Evolutionary conservation across 2,797 vertebrate genomes (phyloP).

Genomic region (Chelidonichthys spinosus): DNA sequence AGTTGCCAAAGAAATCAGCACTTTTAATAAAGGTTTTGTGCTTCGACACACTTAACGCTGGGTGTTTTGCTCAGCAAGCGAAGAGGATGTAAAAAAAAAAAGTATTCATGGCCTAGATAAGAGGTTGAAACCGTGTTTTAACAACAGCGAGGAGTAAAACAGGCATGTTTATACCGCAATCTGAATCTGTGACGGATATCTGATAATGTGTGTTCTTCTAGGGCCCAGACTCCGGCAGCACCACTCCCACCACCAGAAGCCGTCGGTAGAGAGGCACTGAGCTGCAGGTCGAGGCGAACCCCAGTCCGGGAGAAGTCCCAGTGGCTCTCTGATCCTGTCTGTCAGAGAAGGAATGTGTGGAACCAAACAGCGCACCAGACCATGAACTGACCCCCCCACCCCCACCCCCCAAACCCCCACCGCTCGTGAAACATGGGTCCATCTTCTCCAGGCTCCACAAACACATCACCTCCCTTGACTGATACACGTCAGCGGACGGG

Average conservation of each 20-base stretch:
- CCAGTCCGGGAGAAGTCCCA: slow-evolving; percentile 54
- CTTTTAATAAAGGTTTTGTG: slow-evolving; percentile 10
- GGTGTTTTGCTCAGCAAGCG: slow-evolving; percentile 27
- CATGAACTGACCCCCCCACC: slow-evolving; percentile 68
- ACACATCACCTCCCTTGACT: slow-evolving; percentile 56
- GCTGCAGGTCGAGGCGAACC: slow-evolving; percentile 44
- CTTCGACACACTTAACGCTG: not conserved
- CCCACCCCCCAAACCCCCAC: not conserved
- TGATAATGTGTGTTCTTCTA: slow-evolving; percentile 61
- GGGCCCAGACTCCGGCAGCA: slow-evolving; percentile 90
- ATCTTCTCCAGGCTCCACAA: slow-evolving; percentile 61
- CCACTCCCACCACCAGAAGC: slow-evolving; percentile 88
- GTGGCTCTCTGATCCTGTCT: slow-evolving; percentile 67
- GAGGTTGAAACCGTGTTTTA: slow-evolving; percentile 1
- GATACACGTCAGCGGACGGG: slow-evolving; percentile 46
- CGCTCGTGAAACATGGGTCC: slow-evolving; percentile 62
- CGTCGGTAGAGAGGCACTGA: slow-evolving; percentile 89
- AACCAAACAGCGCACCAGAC: slow-evolving; percentile 74
- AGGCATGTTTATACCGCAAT: not conserved
- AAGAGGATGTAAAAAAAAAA: slow-evolving; percentile 13
- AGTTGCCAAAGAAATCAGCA: not conserved
- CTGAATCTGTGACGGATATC: slow-evolving; percentile 1
- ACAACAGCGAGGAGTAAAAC: not conserved
- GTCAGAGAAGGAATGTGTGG: slow-evolving; percentile 75
- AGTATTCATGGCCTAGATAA: slow-evolving; percentile 8